Conservation (phyloP, 2,888 invertebrate species). For the Priocnemis perturbator region DNA sequence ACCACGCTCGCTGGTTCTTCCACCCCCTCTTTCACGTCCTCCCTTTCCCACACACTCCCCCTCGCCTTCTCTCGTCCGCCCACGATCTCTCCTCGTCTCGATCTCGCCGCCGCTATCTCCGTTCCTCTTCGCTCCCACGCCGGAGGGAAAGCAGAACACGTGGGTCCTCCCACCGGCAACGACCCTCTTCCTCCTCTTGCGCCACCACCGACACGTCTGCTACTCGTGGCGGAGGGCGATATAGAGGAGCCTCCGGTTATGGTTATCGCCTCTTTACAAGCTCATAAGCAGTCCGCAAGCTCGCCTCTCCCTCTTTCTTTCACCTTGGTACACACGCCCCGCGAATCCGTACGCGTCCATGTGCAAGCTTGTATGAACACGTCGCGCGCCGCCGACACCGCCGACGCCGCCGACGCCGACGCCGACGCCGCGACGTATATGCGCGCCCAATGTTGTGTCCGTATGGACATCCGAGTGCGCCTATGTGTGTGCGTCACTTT, state of each 20-base stretch:
- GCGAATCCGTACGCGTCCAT: conserved; percentile 1
- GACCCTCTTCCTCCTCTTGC: conserved; percentile 1
- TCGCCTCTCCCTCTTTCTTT: conserved; percentile 47
- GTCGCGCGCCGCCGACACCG: too few relatives aligned
- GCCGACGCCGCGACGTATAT: too few relatives aligned
- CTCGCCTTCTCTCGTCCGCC: not conserved
- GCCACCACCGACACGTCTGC: conserved; percentile 38
- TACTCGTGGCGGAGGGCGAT: conserved; percentile 48
- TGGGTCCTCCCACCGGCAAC: conserved; percentile 45
- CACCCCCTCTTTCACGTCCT: conserved; percentile 12
- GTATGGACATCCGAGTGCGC: not conserved
- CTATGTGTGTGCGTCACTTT: conserved; percentile 54
- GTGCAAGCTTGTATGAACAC: not conserved
- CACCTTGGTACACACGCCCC: conserved; percentile 16
- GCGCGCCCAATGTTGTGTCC: not conserved
- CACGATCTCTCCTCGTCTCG: not conserved
- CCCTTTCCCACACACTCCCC: not conserved
- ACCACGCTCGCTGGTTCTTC: conserved; percentile 11
- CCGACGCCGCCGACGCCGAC: too few relatives aligned
- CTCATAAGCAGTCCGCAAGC: conserved; percentile 70
- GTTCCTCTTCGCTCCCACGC: not conserved
- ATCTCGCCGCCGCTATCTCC: conserved; percentile 12
- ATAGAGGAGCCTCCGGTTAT: conserved; percentile 61
- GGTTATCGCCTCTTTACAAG: conserved; percentile 73
- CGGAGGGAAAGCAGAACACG: conserved; percentile 42